Evolutionary conservation across 2,888 invertebrate species (phyloP).

Genomic region (Cheilosia variabilis): DNA sequence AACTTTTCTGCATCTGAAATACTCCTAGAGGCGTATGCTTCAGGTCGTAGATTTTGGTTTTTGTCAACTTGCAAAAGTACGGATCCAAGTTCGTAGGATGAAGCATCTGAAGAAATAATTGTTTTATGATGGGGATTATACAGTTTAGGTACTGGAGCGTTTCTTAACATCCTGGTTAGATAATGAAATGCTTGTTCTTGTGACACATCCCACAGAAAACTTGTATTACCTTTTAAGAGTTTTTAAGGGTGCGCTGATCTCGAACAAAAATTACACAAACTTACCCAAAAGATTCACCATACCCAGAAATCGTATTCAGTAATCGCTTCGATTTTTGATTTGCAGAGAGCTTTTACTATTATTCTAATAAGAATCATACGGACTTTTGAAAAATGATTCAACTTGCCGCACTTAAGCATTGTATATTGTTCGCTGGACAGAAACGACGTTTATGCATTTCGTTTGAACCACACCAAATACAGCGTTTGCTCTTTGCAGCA

Average conservation of each 20-base stretch:
- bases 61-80: slow-evolving; percentile 40
- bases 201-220: not conserved
- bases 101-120: slow-evolving; percentile 7
- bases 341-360: not conserved
- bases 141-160: not conserved
- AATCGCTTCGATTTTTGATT: not conserved
- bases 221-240: not conserved
- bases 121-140: not conserved
- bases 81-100: slow-evolving; percentile 44
- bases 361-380: no score
- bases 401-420: no score
- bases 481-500: not conserved
- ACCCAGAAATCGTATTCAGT: not conserved
- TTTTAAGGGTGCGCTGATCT: not conserved
- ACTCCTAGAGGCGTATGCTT: slow-evolving; percentile 61
- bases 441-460: no score
- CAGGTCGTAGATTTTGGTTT: slow-evolving; percentile 18
- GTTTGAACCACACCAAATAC: no score
- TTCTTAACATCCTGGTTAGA: not conserved
- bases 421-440: no score
- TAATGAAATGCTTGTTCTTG: not conserved
- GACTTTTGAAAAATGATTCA: no score
- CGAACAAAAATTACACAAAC: not conserved
- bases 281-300: not conserved
- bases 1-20: slow-evolving; percentile 62